Evolutionary conservation across 2,888 invertebrate genomes (phyloP), one percentile per base, ranked within the genome.

Genomic region (Aphelenchoides bicaudatus): DNA sequence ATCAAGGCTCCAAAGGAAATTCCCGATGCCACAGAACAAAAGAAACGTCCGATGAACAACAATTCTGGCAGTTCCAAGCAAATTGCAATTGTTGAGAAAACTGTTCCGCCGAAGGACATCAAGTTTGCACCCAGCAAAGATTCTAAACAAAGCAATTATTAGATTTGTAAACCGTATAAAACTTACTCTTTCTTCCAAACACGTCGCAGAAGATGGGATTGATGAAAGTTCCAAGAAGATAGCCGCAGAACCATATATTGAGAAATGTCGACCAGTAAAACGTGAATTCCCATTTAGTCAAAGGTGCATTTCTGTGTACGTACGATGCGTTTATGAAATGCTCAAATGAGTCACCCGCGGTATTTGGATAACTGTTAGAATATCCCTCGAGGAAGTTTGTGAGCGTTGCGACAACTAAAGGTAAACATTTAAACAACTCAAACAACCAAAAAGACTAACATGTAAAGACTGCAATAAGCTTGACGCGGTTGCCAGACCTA

Each of bases 211-310:
- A 52, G 25, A 48, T 60, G 0, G 67, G 67, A 1, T 65, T 67
- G 50, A 62, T 37, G 48, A 71, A 66, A 8, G 65, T 66, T 19
- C 69, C 69, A 30, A 63, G 27, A 25, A 70, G 53, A 39, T 67
- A 68, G 2, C 70, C 72, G 16, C 71, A 23, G 48, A 72, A 70
- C 70, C 70, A 70, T n/a, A 70, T 61, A 43, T 70, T 70, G 38
- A 70, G 61, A 46, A 70, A 57, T 13, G 59, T 47, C 29, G 59
- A 60, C 69, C 71, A 70, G 38, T 64, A 50, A 67, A 70, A 69
- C 3, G 68, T 64, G 50, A 55, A 69, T 29, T 34, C 55, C 37
- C 46, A 48, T 46, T 65, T 58, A 4, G 55, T 49, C n/a, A 71
- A 43, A n/a, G 61, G 67, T 6, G 47, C 46, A 34, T 67, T 61